phyloP scores from a whole-genome alignment of 2,888 invertebrate species.

The Enchytraeus crypticus region DNA sequence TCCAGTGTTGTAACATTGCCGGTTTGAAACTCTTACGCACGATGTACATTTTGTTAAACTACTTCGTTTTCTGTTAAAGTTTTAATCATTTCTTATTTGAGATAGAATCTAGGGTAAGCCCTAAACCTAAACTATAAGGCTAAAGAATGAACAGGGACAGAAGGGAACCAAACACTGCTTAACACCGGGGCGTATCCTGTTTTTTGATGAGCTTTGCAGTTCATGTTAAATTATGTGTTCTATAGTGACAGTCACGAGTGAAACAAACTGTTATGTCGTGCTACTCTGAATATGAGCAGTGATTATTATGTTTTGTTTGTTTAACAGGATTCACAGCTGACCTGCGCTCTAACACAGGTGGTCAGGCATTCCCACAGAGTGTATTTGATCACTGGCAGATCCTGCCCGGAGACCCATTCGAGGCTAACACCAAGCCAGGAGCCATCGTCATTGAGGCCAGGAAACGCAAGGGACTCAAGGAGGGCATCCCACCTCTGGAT shows the following conservation, averaged over 20 bases:
- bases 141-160: too few relatives aligned
- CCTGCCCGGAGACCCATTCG: conserved; percentile 87
- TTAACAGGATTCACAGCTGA: conserved; percentile 80
- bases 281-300: background rate
- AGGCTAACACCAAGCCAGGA: conserved; percentile 52
- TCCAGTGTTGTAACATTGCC: too few relatives aligned
- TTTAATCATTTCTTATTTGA: too few relatives aligned
- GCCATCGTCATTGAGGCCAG: conserved; percentile 69
- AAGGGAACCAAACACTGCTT: too few relatives aligned
- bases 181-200: too few relatives aligned
- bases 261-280: background rate
- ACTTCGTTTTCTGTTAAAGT: too few relatives aligned
- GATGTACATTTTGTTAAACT: too few relatives aligned
- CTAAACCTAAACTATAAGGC: too few relatives aligned
- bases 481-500: conserved; percentile 85
- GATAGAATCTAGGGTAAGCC: too few relatives aligned
- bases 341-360: conserved; percentile 88
- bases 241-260: background rate
- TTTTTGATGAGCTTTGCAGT: background rate
- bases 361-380: conserved; percentile 99
- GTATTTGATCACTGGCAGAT: conserved; percentile 99
- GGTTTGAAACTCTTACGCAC: too few relatives aligned
- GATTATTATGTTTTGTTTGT: too few relatives aligned
- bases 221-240: too few relatives aligned
- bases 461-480: conserved; percentile 98